phyloP scores from a whole-genome alignment of 1,140 invertebrate species.

The Zaprionus africanus region DNA sequence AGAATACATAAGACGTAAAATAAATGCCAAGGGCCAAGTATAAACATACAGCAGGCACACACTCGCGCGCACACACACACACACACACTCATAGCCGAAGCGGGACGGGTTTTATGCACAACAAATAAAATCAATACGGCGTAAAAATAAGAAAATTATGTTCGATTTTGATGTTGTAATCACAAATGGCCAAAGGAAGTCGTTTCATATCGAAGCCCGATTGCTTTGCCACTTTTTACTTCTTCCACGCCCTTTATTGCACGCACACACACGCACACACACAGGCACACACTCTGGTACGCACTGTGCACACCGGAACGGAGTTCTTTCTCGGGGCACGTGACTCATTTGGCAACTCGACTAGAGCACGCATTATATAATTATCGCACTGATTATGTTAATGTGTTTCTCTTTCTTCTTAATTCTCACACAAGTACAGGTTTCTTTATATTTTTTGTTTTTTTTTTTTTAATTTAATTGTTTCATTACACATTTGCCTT shows the following conservation, averaged over 20 bases:
- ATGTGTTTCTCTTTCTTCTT: constrained; percentile 17
- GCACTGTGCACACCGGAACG: constrained; percentile 2
- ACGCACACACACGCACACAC: constrained; percentile 7
- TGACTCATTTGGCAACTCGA: constrained; percentile 41
- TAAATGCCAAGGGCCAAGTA: constrained; percentile 41
- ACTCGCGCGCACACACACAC: background rate
- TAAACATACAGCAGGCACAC: constrained; percentile 13
- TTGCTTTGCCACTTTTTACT: constrained; percentile 31
- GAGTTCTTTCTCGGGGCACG: constrained; percentile 34
- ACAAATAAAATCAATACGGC: constrained; percentile 72
- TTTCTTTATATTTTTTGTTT: background rate
- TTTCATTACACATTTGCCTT: background rate
- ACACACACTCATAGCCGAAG: constrained; percentile 6
- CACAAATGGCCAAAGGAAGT: constrained; percentile 46
- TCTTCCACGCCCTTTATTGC: constrained; percentile 35
- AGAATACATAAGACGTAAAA: constrained; percentile 64
- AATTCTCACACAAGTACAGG: constrained; percentile 23
- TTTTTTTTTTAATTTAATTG: background rate
- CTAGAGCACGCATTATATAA: constrained; percentile 40
- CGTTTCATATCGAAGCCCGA: constrained; percentile 28
- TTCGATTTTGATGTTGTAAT: constrained; percentile 71
- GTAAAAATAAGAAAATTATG: constrained; percentile 61
- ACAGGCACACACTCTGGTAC: background rate
- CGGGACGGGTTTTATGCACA: constrained; percentile 56
- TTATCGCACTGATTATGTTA: constrained; percentile 21